Evolutionary conservation across 2,113 vertebrate species (phyloP).

Genomic region (Jacana jacana): DNA sequence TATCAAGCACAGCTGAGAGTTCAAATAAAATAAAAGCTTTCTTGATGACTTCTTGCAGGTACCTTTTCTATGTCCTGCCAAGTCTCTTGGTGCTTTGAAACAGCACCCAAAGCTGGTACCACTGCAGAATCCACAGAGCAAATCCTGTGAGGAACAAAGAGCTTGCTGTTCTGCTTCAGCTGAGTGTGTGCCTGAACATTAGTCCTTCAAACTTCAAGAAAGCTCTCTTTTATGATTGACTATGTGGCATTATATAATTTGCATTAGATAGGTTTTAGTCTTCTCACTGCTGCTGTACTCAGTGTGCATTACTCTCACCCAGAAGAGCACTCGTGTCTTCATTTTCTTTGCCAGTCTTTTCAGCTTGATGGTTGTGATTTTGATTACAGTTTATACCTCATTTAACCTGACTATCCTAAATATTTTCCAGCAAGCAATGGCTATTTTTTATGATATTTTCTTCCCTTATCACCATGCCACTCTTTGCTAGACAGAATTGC

Average conservation of each 20-base stretch:
- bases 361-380: not conserved
- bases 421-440: not conserved
- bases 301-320: not conserved
- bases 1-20: not conserved
- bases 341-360: not conserved
- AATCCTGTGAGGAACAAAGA: not conserved
- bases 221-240: not conserved
- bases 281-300: not conserved
- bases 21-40: not conserved
- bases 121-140: not conserved
- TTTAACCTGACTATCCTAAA: conserved; percentile 16
- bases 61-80: not conserved
- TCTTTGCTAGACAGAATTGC: not conserved
- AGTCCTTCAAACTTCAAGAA: not conserved
- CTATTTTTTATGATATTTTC: not conserved
- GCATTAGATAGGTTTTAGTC: conserved; percentile 4
- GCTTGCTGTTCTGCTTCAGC: not conserved
- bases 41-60: not conserved
- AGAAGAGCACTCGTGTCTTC: not conserved
- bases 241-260: not conserved
- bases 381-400: conserved; percentile 17
- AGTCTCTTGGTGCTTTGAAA: not conserved
- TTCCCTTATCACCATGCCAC: not conserved
- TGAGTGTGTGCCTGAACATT: not conserved
- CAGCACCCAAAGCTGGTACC: not conserved